These are phyloP conservation scores for Leptinotarsa peninsularis DNA, from an alignment of 2,888 invertebrate genomes.

Conservation along the genomic window DNA sequence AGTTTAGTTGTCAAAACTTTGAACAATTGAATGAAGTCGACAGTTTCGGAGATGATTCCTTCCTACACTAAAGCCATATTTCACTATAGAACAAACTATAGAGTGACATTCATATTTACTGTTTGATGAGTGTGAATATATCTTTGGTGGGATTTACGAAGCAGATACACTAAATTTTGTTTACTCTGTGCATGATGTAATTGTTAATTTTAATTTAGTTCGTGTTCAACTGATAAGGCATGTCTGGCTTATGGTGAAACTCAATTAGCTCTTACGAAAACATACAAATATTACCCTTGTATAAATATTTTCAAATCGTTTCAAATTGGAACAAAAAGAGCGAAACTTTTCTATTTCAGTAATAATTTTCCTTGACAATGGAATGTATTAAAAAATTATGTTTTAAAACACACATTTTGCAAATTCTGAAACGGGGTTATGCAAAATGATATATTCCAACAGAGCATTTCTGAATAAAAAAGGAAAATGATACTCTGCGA, in stretches of 20 bases:
- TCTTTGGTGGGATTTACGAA: background rate
- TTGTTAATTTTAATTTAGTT: slow-evolving; percentile 28
- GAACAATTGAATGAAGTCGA: no score
- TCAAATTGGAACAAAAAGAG: background rate
- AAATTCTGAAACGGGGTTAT: no score
- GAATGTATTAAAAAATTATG: background rate
- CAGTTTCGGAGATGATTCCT: no score
- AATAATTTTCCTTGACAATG: background rate
- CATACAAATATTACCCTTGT: background rate
- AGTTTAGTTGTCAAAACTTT: no score
- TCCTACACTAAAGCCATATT: background rate
- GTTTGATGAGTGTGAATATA: background rate
- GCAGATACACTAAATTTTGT: slow-evolving; percentile 3
- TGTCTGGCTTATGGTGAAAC: background rate
- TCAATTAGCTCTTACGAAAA: background rate
- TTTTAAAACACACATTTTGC: no score
- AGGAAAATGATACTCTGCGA: no score
- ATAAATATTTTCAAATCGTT: background rate
- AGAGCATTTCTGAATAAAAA: no score
- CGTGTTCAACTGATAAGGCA: slow-evolving; percentile 7
- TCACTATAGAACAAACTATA: background rate
- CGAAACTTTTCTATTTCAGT: background rate
- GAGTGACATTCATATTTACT: slow-evolving; percentile 2
- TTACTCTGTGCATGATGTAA: slow-evolving; percentile 27
- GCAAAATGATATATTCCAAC: no score